Percentiles rank a stretch among this genome's conserved stretches.
These are phyloP conservation scores for Campylomormyrus numenius DNA, from an alignment of 2,113 vertebrate species.

Conservation along the genomic window DNA sequence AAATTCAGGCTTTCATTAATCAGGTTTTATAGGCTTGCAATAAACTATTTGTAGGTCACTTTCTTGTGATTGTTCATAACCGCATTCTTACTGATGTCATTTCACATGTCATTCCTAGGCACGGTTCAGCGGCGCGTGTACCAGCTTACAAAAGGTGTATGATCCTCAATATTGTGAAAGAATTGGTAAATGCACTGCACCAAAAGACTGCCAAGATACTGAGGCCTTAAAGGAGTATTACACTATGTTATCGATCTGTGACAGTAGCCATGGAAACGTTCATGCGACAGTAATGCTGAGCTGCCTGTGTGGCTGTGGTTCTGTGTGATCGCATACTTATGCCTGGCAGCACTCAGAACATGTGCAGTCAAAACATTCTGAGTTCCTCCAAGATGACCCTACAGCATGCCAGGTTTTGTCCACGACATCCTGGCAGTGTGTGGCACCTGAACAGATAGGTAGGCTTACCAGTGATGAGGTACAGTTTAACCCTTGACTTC, in stretches of 20 bases:
- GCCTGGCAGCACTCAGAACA: background rate
- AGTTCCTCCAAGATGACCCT: constrained; percentile 22
- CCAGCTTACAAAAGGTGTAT: background rate
- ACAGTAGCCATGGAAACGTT: background rate
- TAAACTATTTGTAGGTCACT: background rate
- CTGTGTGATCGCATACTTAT: constrained; percentile 27
- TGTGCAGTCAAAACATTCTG: background rate
- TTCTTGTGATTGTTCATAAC: background rate
- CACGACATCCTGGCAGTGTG: background rate
- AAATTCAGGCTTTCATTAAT: background rate
- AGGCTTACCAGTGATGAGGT: background rate
- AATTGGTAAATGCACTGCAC: background rate
- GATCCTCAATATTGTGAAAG: background rate
- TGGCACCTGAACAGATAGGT: background rate
- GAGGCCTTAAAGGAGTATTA: background rate
- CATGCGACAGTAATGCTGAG: background rate
- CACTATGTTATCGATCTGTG: background rate
- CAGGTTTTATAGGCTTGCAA: background rate
- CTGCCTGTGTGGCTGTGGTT: background rate
- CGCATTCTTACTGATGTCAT: background rate
- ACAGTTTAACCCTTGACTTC: background rate
- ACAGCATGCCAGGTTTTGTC: constrained; percentile 19
- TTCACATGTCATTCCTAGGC: background rate
- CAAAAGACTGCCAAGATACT: background rate
- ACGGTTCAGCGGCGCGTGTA: background rate